Evolutionary conservation across 2,888 invertebrate genomes (phyloP).

Genomic region (Drosophila kokeensis): DNA sequence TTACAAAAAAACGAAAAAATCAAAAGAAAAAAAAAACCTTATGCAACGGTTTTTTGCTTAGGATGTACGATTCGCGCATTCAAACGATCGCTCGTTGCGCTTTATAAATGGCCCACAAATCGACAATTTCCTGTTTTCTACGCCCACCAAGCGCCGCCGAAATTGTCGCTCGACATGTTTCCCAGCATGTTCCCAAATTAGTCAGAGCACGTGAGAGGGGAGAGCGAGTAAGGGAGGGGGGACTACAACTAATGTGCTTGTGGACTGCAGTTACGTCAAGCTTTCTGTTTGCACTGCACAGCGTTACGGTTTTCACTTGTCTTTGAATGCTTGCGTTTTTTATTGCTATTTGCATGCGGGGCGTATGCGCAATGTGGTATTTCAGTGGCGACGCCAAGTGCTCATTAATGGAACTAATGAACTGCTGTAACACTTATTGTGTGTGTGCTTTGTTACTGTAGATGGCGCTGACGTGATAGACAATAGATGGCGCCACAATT

Average conservation of each 20-base stretch:
- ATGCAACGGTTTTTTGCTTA: slow-evolving; percentile 45
- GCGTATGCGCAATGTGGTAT: slow-evolving; percentile 35
- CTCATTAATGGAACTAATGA: neutral
- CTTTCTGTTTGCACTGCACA: slow-evolving; percentile 7
- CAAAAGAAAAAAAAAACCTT: slow-evolving; percentile 9
- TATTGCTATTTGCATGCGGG: neutral
- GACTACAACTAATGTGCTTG: neutral
- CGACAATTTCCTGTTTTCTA: slow-evolving; percentile 80
- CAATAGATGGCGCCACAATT: slow-evolving; percentile 9
- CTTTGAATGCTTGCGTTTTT: slow-evolving; percentile 6
- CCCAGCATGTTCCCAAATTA: slow-evolving; percentile 49
- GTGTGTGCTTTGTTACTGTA: neutral
- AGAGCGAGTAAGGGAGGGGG: neutral
- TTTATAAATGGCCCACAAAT: slow-evolving; percentile 80
- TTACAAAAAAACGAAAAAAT: slow-evolving; percentile 1
- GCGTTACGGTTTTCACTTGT: slow-evolving; percentile 20
- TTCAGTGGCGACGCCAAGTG: slow-evolving; percentile 6
- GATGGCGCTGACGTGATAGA: slow-evolving; percentile 10
- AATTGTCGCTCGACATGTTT: slow-evolving; percentile 40
- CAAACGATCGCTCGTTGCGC: slow-evolving; percentile 66
- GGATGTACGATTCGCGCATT: slow-evolving; percentile 35
- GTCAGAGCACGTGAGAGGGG: slow-evolving; percentile 5
- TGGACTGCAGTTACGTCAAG: slow-evolving; percentile 35
- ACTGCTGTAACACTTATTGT: neutral
- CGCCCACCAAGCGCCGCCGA: slow-evolving; percentile 71